Conservation (phyloP, 2,888 invertebrate species). For the Conus canariensis region DNA sequence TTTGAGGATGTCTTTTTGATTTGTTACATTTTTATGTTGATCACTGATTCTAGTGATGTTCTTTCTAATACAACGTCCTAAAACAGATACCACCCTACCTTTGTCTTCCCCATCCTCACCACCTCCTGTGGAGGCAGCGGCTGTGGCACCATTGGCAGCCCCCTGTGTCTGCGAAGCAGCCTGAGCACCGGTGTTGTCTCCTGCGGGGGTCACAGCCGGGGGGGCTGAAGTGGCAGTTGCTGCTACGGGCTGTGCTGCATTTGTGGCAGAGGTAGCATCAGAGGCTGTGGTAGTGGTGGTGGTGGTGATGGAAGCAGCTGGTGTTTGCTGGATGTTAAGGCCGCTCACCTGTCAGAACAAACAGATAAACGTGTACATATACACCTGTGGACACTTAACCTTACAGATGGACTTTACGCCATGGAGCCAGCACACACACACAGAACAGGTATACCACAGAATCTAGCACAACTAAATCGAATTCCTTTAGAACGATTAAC, state of each 20-base stretch:
- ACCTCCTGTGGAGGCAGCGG: not conserved
- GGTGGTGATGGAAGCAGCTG: not conserved
- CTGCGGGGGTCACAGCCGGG: not conserved
- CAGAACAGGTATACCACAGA: too few species aligned
- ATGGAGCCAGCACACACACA: too few species aligned
- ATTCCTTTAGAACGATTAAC: too few species aligned
- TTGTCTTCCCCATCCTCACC: not conserved
- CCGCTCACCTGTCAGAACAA: not conserved
- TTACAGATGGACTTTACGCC: too few species aligned
- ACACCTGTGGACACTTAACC: too few species aligned
- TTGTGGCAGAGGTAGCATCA: not conserved
- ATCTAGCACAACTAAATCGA: too few species aligned
- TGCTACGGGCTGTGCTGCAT: not conserved
- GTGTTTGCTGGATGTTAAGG: not conserved
- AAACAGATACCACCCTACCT: not conserved
- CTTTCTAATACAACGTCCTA: too few species aligned
- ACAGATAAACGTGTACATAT: not conserved
- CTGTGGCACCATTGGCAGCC: not conserved
- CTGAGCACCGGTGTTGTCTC: conserved; percentile 7
- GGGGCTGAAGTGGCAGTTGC: not conserved
- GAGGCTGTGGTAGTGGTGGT: not conserved
- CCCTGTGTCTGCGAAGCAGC: not conserved
- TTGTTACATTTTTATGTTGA: too few species aligned
- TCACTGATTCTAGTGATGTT: too few species aligned
- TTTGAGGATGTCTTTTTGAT: too few species aligned